A percentile compares a stretch with the other conserved stretches of the same genome.
phyloP scores from a whole-genome alignment of 1,140 invertebrate species.

The Aphelinus atriplicis region DNA sequence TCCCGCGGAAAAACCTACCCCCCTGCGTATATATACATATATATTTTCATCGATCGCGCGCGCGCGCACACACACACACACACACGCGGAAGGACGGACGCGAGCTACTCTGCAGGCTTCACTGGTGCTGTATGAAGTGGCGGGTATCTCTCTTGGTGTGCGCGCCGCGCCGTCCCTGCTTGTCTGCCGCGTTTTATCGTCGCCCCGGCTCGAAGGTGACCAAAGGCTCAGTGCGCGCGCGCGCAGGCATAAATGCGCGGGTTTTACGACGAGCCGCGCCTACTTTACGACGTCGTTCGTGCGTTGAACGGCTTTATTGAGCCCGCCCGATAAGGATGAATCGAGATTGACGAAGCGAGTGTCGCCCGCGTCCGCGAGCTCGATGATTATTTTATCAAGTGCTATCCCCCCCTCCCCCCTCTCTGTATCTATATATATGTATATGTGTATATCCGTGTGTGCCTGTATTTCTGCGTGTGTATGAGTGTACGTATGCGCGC shows the following conservation, averaged over 20 bases:
- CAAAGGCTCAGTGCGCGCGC: constrained; percentile 13
- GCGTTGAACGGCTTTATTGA: constrained; percentile 14
- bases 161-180: not conserved
- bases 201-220: constrained; percentile 36
- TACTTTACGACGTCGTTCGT: constrained; percentile 37
- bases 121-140: no score
- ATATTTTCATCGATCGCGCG: not conserved
- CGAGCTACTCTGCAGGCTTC: no score
- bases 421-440: no score
- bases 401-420: no score
- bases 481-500: no score
- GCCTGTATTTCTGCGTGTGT: no score
- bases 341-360: constrained; percentile 23
- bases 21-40: not conserved
- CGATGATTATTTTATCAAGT: no score
- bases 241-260: constrained; percentile 27
- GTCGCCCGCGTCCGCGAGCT: not conserved
- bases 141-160: not conserved
- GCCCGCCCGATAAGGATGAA: constrained; percentile 1
- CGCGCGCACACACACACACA: no score
- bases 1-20: not conserved
- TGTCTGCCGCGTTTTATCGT: constrained; percentile 24
- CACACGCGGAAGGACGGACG: no score
- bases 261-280: constrained; percentile 29
- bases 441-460: no score